Percentiles rank a stretch among this genome's conserved stretches.
Evolutionary conservation across 2,113 vertebrate species (phyloP).

Genomic region (Anguilla rostrata): DNA sequence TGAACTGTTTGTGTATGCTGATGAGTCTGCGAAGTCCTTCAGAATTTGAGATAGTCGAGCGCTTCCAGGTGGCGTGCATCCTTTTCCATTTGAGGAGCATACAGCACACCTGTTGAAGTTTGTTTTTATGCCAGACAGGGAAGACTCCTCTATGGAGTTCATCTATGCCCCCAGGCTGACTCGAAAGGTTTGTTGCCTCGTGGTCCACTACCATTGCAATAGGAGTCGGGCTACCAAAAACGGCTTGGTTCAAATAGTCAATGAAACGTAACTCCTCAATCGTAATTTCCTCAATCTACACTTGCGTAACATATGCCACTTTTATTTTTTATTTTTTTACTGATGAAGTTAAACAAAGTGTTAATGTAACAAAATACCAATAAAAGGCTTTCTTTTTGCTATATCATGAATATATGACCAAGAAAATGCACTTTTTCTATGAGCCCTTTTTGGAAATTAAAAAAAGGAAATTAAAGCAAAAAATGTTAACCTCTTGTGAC

Average conservation of each 20-base stretch:
- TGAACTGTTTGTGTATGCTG: conserved; percentile 39
- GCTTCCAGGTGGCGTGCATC: conserved; percentile 12
- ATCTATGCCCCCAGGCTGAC: background rate
- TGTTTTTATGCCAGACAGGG: conserved; percentile 2
- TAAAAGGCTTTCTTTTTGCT: too few species aligned
- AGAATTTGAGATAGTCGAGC: background rate
- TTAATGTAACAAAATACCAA: too few species aligned
- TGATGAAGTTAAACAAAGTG: too few species aligned
- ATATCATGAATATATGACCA: too few species aligned
- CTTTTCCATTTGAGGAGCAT: background rate
- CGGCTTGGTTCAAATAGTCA: background rate
- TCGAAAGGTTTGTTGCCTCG: background rate
- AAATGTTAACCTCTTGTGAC: too few species aligned
- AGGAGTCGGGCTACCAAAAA: too few species aligned
- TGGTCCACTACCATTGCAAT: background rate
- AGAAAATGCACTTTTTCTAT: too few species aligned
- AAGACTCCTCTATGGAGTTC: background rate
- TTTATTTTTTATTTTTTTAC: too few species aligned
- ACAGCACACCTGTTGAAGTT: conserved; percentile 24
- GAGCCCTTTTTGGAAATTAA: too few species aligned
- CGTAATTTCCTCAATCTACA: too few species aligned
- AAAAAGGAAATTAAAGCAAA: too few species aligned
- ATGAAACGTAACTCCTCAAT: background rate
- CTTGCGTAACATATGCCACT: too few species aligned
- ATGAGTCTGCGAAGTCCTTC: background rate